phyloP scores from a whole-genome alignment of 1,140 invertebrate species.

The Arion vulgaris region DNA sequence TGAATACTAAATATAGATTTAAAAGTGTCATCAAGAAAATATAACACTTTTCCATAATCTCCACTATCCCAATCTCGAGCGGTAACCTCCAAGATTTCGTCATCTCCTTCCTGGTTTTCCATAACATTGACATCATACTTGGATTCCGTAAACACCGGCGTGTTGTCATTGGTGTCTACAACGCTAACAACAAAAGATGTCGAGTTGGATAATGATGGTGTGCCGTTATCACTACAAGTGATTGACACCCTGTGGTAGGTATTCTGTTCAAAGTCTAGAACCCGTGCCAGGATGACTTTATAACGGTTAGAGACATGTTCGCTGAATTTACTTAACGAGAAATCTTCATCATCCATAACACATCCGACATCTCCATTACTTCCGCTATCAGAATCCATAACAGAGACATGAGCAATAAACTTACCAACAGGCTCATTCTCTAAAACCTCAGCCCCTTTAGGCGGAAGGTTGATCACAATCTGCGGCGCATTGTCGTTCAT shows the following conservation, averaged over 20 bases:
- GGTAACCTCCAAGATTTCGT: slow-evolving; percentile 63
- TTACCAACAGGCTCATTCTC: slow-evolving; percentile 54
- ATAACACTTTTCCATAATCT: slow-evolving; percentile 39
- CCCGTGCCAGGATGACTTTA: slow-evolving; percentile 49
- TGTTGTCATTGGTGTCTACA: slow-evolving; percentile 93
- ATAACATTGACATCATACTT: slow-evolving; percentile 84
- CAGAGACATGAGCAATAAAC: slow-evolving; percentile 63
- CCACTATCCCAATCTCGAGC: slow-evolving; percentile 46
- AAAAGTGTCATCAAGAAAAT: slow-evolving; percentile 36
- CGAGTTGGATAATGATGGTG: slow-evolving; percentile 82
- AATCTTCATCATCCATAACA: slow-evolving; percentile 49
- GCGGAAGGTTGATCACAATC: slow-evolving; percentile 57
- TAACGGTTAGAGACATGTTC: slow-evolving; percentile 42
- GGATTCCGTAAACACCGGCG: slow-evolving; percentile 91
- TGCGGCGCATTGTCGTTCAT: slow-evolving; percentile 63
- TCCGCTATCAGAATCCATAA: slow-evolving; percentile 63
- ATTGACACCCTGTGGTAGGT: slow-evolving; percentile 73
- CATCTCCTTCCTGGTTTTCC: slow-evolving; percentile 35
- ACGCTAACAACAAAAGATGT: slow-evolving; percentile 94
- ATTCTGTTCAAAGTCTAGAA: slow-evolving; percentile 45
- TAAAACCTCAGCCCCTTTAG: slow-evolving; percentile 49
- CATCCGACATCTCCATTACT: slow-evolving; percentile 61
- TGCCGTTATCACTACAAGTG: slow-evolving; percentile 77
- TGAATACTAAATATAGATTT: slow-evolving; percentile 70
- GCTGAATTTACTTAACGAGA: slow-evolving; percentile 44